Base-by-base conservation (phyloP, 2,888 invertebrate species). In the Pandemis heparana region DNA sequence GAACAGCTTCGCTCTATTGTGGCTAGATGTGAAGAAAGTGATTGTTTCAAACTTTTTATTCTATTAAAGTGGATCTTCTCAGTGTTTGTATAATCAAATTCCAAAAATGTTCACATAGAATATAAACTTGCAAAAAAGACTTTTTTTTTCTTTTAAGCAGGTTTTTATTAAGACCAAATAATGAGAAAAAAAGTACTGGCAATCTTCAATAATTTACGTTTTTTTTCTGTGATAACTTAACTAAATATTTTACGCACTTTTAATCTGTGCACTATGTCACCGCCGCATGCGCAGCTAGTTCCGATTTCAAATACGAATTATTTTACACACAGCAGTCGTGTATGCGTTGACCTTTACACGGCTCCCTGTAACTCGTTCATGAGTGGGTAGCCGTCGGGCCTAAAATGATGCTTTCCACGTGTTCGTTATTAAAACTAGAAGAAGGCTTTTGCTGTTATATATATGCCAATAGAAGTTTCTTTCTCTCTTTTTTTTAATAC, bases 261-360 rank as follows among this genome's bases (percentile, higher is more conserved):
- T 73, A 70, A 8, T 74, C 74, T 70, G 69, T 70, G 59, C 32
- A 41, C 69, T 69, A 14, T 59, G 63, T 18, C 67, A 4, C 41
- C 63, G 46, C 68, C 32, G 62, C 51, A 16, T 51, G 68, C 72
- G 66, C 72, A 75, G 77, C 78, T 76, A 77, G 76, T 78, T 77
- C 77, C 75, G 79, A 78, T 84, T 84, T 81, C 80, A 81, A 85
- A 79, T 83, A 79, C 81, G 85, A 87, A 87, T 86, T 86, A 86
- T 88, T 87, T 88, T 84, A 84, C 87, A 86, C 84, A 82, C 84
- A 78, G 84, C 84, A 82, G 83, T 81, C 85, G 81, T 84, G 85
- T 87, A 83, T 85, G 80, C 82, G 81, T 82, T 86, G 83, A 83
- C 85, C 85, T 87, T 84, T 84, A 87, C 86, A 87, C 79, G 81